These are phyloP conservation scores for Diogma glabrata DNA, from an alignment of 2,888 invertebrate genomes.

Conservation along the genomic window DNA sequence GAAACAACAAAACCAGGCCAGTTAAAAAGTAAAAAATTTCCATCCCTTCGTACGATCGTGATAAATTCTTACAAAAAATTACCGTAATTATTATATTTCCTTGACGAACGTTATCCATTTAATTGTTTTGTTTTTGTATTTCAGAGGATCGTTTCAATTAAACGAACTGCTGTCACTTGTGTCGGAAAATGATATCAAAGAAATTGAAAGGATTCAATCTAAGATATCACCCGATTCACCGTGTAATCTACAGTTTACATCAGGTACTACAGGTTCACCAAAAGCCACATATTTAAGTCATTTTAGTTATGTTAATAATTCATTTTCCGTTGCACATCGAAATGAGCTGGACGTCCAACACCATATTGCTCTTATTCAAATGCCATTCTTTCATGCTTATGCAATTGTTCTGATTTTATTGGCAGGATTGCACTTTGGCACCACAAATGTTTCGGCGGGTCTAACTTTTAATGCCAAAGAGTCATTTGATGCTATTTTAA, in stretches of 20 bases:
- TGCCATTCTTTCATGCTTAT: constrained; percentile 74
- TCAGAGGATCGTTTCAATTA: constrained; percentile 37
- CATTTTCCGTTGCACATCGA: not conserved
- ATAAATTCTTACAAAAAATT: constrained; percentile 39
- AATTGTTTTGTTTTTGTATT: too few species aligned
- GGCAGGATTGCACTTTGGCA: constrained; percentile 45
- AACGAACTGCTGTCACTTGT: constrained; percentile 33
- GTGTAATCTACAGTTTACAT: constrained; percentile 73
- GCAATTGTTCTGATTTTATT: constrained; percentile 55
- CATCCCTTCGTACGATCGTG: constrained; percentile 45
- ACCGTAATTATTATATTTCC: constrained; percentile 34
- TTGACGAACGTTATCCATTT: too few species aligned
- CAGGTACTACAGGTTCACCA: constrained; percentile 65
- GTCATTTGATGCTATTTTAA: constrained; percentile 48
- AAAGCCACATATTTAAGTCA: constrained; percentile 66
- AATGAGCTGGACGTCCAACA: constrained; percentile 20
- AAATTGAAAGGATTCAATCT: constrained; percentile 33
- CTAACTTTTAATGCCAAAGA: constrained; percentile 47
- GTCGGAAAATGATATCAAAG: constrained; percentile 20
- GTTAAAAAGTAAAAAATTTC: constrained; percentile 37
- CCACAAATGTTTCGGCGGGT: constrained; percentile 48
- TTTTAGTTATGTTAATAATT: constrained; percentile 62
- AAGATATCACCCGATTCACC: constrained; percentile 52
- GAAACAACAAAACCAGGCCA: constrained; percentile 34
- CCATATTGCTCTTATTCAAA: constrained; percentile 47